Percentiles rank a stretch among this genome's conserved stretches.
These are phyloP conservation scores for Uloborus plumipes DNA, from an alignment of 2,888 invertebrate genomes.

Conservation along the genomic window DNA sequence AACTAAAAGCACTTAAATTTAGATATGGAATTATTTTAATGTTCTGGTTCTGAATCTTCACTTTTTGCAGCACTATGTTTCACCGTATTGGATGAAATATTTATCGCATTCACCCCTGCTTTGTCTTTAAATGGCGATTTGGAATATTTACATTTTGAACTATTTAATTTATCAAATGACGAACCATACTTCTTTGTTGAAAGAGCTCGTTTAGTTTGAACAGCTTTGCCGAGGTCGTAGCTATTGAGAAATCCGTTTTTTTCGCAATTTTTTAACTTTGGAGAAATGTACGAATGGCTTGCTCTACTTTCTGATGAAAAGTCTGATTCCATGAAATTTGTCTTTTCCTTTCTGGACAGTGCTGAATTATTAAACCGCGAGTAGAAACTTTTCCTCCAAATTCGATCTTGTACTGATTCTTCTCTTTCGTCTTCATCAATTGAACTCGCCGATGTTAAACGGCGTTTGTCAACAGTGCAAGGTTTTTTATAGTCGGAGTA, in stretches of 20 bases:
- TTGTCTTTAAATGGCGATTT: not conserved
- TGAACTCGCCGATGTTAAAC: too few relatives aligned
- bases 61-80: not conserved
- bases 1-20: too few relatives aligned
- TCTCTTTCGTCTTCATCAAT: constrained; percentile 69
- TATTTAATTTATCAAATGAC: not conserved
- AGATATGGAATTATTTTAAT: not conserved
- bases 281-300: not conserved
- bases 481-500: too few relatives aligned
- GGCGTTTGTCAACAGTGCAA: too few relatives aligned
- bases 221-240: not conserved
- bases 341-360: constrained; percentile 42
- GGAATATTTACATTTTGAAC: not conserved
- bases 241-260: not conserved
- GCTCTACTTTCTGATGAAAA: constrained; percentile 24
- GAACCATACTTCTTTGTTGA: constrained; percentile 17
- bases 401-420: constrained; percentile 87
- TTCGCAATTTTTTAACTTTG: constrained; percentile 8
- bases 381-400: constrained; percentile 89
- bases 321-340: constrained; percentile 27
- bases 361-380: constrained; percentile 83
- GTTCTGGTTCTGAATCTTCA: constrained; percentile 27
- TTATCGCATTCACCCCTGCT: not conserved
- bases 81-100: not conserved
- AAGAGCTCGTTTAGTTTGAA: constrained; percentile 10